A percentile compares a stretch with the other conserved stretches of the same genome.
Evolutionary conservation across 2,113 vertebrate genomes (phyloP).

Genomic region (Butorides virescens): DNA sequence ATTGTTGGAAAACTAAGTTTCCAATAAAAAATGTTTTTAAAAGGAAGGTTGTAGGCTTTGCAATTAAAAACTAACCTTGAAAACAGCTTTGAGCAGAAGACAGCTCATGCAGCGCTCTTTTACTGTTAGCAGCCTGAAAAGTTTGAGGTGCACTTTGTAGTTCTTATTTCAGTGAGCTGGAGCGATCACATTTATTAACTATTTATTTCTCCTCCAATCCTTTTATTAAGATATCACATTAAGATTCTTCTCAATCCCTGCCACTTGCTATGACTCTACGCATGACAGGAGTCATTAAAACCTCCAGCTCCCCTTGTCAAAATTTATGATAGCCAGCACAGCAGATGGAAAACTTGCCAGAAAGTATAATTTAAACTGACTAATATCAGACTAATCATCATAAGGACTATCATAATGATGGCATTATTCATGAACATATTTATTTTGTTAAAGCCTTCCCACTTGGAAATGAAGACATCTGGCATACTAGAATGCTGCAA

Average conservation of each 20-base stretch:
- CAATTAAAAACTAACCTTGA: not conserved
- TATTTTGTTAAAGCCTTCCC: not conserved
- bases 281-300: not conserved
- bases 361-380: slow-evolving; percentile 13
- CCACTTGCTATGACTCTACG: not conserved
- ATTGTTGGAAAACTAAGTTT: not conserved
- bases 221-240: not conserved
- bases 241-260: not conserved
- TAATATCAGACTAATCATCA: not conserved
- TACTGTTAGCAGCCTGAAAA: not conserved
- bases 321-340: not conserved
- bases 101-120: not conserved
- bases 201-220: not conserved
- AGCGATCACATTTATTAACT: not conserved
- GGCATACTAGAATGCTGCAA: not conserved
- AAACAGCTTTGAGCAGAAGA: not conserved
- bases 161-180: not conserved
- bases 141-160: not conserved
- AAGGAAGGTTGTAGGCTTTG: not conserved
- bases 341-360: slow-evolving; percentile 1
- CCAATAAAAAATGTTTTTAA: not conserved
- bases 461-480: not conserved
- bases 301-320: not conserved
- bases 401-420: not conserved
- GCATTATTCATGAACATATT: not conserved